Evolutionary conservation across 2,113 vertebrate species (phyloP), one percentile per base, ranked within the genome.

Genomic region (Pipra filicauda): DNA sequence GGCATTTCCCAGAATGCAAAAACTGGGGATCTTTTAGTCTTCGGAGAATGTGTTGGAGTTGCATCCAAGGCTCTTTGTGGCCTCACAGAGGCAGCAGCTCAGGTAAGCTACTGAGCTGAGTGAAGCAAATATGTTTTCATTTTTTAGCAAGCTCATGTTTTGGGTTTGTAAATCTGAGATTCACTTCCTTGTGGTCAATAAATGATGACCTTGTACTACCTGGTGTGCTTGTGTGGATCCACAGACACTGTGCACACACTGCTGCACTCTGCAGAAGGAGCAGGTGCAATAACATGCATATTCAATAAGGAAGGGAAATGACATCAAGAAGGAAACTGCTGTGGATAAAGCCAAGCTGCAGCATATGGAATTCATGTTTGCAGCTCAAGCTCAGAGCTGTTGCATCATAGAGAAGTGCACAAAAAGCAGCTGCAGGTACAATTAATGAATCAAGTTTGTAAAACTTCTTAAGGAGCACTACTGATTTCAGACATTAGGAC

Each of bases 1-100:
- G 99, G 99, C 39, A 99, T 99, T 97, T 99, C 99, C 15, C 99
- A 99, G 96, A 99, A 99, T 79, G 99, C 99, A 91, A 99, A 99
- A 97, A 99, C 98, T 0, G 99, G 99, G 7, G 99, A 99, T 91
- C 98, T 99, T 85, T 95, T 98, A 20, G 98, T 98, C 31, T 99
- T 99, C 39, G 99, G 99, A 41, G 99, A 99, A 81, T 99, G 99
- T 55, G 99, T 99, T 78, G 98, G 98, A 41, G 98, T 99, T 79
- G 99, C 99, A 2, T 99, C 99, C 87, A 99, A 99, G 97, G 99
- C 99, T 43, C 97, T 99, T 61, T 99, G 99, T 93, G 99, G 99
- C 48, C 98, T 99, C 88, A 99, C 99, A 1, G 99, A 99, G 92
- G 99, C 99, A 37, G 99, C 98, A 27, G 99, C 99, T 95, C 99